These are phyloP conservation scores for Dysmachus trigonus DNA, from an alignment of 2,888 invertebrate genomes.

Conservation along the genomic window DNA sequence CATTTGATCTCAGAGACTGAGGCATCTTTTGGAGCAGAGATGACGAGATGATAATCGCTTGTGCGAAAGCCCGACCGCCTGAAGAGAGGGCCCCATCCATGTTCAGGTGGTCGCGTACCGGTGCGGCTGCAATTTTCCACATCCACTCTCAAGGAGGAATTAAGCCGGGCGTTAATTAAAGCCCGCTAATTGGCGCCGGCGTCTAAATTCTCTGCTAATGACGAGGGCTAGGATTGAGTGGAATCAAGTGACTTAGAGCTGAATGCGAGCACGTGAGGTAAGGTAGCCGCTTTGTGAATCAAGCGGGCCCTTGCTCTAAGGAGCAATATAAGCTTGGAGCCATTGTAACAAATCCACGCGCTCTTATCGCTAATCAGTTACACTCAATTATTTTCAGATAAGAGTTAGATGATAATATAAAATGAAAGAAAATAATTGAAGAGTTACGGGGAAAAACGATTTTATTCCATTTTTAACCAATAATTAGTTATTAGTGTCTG, in stretches of 20 bases:
- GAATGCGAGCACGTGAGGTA: background rate
- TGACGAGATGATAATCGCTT: background rate
- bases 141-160: background rate
- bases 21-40: background rate
- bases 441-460: too few species aligned
- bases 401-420: background rate
- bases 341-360: background rate
- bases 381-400: background rate
- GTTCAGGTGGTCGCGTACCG: background rate
- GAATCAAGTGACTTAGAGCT: background rate
- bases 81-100: background rate
- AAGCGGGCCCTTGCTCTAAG: background rate
- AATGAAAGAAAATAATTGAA: too few species aligned
- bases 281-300: background rate
- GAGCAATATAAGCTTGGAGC: background rate
- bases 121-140: background rate
- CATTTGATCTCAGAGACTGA: background rate
- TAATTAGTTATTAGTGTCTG: too few species aligned
- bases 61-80: background rate
- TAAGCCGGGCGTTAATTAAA: background rate
- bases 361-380: background rate
- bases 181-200: background rate
- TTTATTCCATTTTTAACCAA: too few species aligned
- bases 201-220: background rate
- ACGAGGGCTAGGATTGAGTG: background rate